Evolutionary conservation across 2,888 invertebrate genomes (phyloP).

Genomic region (Abscondita cerata): DNA sequence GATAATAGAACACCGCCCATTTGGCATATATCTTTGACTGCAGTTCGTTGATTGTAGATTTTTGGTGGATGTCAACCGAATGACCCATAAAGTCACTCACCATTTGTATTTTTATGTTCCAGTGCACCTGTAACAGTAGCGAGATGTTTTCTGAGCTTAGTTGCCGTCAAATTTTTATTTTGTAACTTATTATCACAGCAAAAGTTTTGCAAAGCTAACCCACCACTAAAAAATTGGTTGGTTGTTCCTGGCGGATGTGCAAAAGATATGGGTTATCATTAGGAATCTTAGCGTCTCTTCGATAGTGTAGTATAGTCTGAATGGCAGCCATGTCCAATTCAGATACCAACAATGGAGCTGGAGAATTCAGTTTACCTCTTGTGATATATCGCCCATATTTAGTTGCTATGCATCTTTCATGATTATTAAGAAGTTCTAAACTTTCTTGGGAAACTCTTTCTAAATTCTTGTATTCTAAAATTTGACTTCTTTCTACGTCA

Average conservation of each 20-base stretch:
- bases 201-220: neutral
- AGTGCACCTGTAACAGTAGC: slow-evolving; percentile 1
- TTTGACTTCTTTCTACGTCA: neutral
- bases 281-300: neutral
- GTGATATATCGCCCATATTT: neutral
- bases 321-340: neutral
- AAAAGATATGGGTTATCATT: slow-evolving; percentile 4
- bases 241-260: neutral
- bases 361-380: neutral
- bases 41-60: neutral
- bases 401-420: neutral
- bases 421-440: neutral
- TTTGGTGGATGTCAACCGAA: neutral
- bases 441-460: neutral
- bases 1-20: neutral
- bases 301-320: neutral
- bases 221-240: neutral
- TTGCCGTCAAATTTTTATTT: neutral
- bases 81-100: slow-evolving; percentile 6
- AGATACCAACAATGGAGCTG: neutral
- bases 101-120: slow-evolving; percentile 1
- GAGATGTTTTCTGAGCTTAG: neutral
- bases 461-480: neutral
- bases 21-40: neutral
- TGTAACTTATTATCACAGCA: neutral